Evolutionary conservation across 1,140 invertebrate species (phyloP).

Genomic region (Odontomachus brunneus): DNA sequence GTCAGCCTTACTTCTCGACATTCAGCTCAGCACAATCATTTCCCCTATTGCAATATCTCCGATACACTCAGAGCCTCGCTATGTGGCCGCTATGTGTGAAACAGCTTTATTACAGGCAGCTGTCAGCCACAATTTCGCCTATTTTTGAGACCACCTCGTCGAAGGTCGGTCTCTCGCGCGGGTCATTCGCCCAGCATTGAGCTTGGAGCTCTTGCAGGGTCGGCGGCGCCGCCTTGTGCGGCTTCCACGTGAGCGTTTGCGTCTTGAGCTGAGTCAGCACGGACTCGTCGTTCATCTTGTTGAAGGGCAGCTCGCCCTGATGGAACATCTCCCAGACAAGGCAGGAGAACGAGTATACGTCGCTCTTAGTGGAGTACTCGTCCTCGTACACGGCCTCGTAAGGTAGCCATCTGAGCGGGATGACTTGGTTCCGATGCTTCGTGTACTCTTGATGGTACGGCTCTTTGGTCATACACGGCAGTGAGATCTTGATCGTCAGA

Average conservation of each 20-base stretch:
- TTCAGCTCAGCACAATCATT: conserved; percentile 63
- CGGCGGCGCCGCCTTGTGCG: conserved; percentile 88
- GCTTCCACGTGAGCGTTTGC: conserved; percentile 88
- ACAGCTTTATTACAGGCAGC: conserved; percentile 74
- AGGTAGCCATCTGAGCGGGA: conserved; percentile 91
- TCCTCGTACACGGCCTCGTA: conserved; percentile 95
- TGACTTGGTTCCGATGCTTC: conserved; percentile 91
- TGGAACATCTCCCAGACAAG: conserved; percentile 96
- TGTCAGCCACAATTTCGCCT: conserved; percentile 81
- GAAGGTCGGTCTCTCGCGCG: conserved; percentile 89
- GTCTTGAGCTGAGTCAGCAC: conserved; percentile 90
- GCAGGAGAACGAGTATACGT: conserved; percentile 96
- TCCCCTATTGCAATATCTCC: conserved; percentile 57
- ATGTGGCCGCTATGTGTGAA: conserved; percentile 28
- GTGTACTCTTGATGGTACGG: conserved; percentile 95
- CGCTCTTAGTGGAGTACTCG: conserved; percentile 96
- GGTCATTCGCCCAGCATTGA: conserved; percentile 88
- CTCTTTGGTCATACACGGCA: conserved; percentile 92
- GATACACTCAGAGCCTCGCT: conserved; percentile 63
- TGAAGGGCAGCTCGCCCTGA: conserved; percentile 94
- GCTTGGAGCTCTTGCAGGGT: conserved; percentile 87
- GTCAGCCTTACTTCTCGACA: conserved; percentile 49
- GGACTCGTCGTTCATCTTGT: conserved; percentile 91
- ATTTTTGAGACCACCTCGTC: conserved; percentile 83
- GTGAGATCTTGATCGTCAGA: conserved; percentile 93